A percentile compares a stretch with the other conserved stretches of the same genome.
Evolutionary conservation across 2,888 invertebrate genomes (phyloP).

Genomic region (Sympetrum striolatum): DNA sequence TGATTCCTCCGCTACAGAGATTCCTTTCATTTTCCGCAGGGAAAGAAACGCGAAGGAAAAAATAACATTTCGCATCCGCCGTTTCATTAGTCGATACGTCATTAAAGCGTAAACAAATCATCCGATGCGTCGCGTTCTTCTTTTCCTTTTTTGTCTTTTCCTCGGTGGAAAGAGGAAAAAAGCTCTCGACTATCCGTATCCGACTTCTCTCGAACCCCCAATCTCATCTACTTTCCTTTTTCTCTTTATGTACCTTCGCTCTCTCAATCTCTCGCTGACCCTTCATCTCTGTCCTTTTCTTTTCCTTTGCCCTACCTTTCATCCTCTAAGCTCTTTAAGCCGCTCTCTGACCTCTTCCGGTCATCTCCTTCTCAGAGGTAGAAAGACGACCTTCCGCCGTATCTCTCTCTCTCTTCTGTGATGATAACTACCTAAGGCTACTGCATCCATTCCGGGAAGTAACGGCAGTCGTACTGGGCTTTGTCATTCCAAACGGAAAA

Average conservation of each 20-base stretch:
- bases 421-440: background rate
- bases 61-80: background rate
- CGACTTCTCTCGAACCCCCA: background rate
- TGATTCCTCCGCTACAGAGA: background rate
- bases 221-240: slow-evolving; percentile 12
- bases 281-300: background rate
- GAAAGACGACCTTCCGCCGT: background rate
- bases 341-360: slow-evolving; percentile 7
- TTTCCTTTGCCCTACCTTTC: background rate
- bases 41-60: background rate
- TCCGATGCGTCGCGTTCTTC: background rate
- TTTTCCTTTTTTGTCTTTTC: background rate
- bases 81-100: background rate
- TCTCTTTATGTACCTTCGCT: background rate
- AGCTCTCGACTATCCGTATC: background rate
- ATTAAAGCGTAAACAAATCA: background rate
- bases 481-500: background rate
- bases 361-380: background rate
- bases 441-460: background rate
- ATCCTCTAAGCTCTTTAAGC: background rate
- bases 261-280: background rate
- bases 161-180: background rate
- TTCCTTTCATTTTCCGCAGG: background rate
- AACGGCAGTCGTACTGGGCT: background rate
- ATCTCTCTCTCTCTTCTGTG: background rate